These are phyloP conservation scores for Florisuga fusca DNA, from an alignment of 2,797 vertebrate species.

Conservation along the genomic window DNA sequence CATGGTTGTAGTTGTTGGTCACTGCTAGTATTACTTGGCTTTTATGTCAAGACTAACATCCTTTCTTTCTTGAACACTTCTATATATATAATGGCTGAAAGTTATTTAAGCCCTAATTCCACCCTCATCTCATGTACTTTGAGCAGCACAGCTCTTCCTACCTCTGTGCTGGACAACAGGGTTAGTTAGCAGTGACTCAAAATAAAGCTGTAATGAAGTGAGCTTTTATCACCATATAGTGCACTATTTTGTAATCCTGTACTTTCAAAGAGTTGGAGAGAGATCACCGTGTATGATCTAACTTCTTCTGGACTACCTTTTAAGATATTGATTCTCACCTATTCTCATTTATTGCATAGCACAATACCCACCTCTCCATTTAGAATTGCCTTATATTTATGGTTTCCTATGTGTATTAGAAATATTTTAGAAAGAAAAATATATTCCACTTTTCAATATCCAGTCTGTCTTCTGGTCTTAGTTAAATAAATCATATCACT, in stretches of 20 bases:
- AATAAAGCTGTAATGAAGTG: background rate
- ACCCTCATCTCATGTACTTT: background rate
- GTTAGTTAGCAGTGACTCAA: background rate
- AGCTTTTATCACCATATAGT: background rate
- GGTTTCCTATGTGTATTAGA: background rate
- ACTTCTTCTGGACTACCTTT: background rate
- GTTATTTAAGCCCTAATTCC: background rate
- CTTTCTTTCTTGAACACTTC: background rate
- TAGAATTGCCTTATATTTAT: background rate
- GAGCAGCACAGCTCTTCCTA: background rate
- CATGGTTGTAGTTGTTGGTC: background rate
- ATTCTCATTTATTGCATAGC: background rate
- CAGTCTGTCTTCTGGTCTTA: background rate
- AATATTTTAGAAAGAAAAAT: background rate
- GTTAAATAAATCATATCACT: background rate
- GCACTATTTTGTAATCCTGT: background rate
- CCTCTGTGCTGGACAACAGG: background rate
- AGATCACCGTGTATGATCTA: background rate
- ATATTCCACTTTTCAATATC: background rate
- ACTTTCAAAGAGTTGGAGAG: background rate
- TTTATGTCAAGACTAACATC: constrained; percentile 1
- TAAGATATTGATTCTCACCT: background rate
- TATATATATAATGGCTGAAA: background rate
- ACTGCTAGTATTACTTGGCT: background rate
- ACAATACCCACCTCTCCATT: background rate